Base-by-base conservation (phyloP, 1,140 invertebrate species). In the Hesperophylax magnus region DNA sequence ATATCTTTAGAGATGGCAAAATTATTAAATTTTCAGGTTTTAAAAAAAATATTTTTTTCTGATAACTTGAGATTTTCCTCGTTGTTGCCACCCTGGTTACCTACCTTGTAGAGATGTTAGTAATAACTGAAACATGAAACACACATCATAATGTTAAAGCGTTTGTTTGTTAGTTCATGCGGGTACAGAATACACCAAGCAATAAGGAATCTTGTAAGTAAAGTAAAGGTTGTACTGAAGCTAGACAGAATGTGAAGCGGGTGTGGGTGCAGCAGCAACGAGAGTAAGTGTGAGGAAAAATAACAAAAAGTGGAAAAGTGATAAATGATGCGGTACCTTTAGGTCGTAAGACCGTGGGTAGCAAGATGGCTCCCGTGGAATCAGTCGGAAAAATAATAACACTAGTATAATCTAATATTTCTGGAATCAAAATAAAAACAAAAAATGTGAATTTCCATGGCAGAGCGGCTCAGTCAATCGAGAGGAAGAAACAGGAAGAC, bases 341-440 rank as follows among this genome's bases (percentile, higher is more conserved):
- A 83, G 93, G 92, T 87, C 92, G 92, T 86, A 94, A 90, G 86
- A 94, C 91, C 85, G 93, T 92, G 85, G 94, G 94, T 87, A 93
- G 91, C 87, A 93, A 91, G 84, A 93, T 92, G 80, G 91, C 92
- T 87, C 94, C 94, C 85, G 92, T 92, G 80, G 94, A 93, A 92
- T 95, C 94, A 87, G 94, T 95, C 85, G 94, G 94, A 90, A 94
- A 95, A 88, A 94, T 91, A 89, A 94, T 91, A 89, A 94, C 92
- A 90, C 92, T 94, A 92, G 83, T 83, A 83, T 94, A 94, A 91
- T 95, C 93, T 92, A 93, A 92, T 87, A 93, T 92, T 91, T 94
- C 94, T 95, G 93, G 88, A 93, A 93, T 87, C 85, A 91, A 89
- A 91, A 89, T 88, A 87, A 89, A 87, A 88, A 87, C 80, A 85